Base-by-base conservation (phyloP, 1,140 invertebrate genomes). In the Drosophila arizonae region DNA sequence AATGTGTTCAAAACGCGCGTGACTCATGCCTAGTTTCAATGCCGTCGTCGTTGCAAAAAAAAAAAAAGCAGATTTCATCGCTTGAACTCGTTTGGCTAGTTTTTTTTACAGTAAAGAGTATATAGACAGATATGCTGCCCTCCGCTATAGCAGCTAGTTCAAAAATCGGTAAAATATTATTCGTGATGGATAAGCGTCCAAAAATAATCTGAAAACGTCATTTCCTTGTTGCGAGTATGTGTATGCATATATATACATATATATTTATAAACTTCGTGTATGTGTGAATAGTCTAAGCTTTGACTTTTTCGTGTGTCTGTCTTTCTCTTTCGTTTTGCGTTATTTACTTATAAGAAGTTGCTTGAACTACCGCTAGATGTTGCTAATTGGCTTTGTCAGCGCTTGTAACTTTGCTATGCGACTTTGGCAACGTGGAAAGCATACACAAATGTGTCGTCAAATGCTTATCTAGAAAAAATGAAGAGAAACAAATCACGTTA, bases 121-220 rank as follows among this genome's bases (percentile, higher is more conserved):
- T 57, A 41, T 13, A 11, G 0, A 17, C 17, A 17, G 60, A 45
- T 52, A 41, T 24, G 15, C 17, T 55, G 41, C 30, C 30, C 21
- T 67, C 43, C 61, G 55, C 50, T 66, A 45, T 58, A 39, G 48
- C 50, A 63, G 65, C 57, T 77, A 69, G 74, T 77, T 69, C 45
- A 67, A 67, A 72, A 77, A 81, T 78, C 36, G 36, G 71, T 86
- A 67, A 78, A 79, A 82, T 70, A 87, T 77, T 75, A 81, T 87
- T 87, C 70, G 52, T 39, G 26, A 43, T 70, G 57, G 66, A 60
- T 71, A 64, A 74, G 54, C 54, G 48, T 39, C 82, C 76, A 76
- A 87, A 86, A 87, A 86, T 86, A 86, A 79, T 79, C 60, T 79
- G 58, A 68, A 87, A 86, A 87, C 81, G 81, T 87, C 81, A 86